phyloP scores from a whole-genome alignment of 2,888 invertebrate genomes.

The Phengaris arion region DNA sequence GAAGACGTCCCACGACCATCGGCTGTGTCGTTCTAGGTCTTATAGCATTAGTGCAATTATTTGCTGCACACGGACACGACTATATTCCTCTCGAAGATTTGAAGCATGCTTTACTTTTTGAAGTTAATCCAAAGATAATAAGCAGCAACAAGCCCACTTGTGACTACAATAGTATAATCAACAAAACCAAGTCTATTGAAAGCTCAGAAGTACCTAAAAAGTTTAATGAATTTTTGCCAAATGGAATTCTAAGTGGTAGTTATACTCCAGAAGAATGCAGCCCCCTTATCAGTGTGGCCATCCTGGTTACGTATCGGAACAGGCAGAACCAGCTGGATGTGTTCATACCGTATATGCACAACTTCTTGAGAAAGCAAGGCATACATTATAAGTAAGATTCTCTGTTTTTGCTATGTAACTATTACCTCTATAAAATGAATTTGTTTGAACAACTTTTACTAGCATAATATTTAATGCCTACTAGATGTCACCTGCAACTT shows the following conservation, averaged over 20 bases:
- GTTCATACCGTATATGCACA: slow-evolving; percentile 92
- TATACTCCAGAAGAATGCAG: slow-evolving; percentile 59
- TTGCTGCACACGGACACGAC: slow-evolving; percentile 45
- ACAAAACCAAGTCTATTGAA: slow-evolving; percentile 45
- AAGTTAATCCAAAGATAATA: slow-evolving; percentile 47
- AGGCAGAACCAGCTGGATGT: slow-evolving; percentile 86
- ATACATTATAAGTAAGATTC: slow-evolving; percentile 84
- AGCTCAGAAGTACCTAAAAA: slow-evolving; percentile 49
- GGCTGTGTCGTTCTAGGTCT: slow-evolving; percentile 45
- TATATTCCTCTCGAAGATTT: slow-evolving; percentile 51
- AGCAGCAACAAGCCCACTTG: slow-evolving; percentile 49
- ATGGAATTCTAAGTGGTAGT: slow-evolving; percentile 57
- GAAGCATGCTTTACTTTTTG: slow-evolving; percentile 46
- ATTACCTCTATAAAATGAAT: too few relatives aligned
- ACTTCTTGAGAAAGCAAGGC: slow-evolving; percentile 88
- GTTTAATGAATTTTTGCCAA: slow-evolving; percentile 49
- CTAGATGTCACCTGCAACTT: too few relatives aligned
- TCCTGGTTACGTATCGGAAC: slow-evolving; percentile 89
- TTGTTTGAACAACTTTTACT: too few relatives aligned
- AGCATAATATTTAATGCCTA: too few relatives aligned
- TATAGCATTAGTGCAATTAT: slow-evolving; percentile 50
- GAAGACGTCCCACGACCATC: slow-evolving; percentile 48
- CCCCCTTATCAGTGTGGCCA: slow-evolving; percentile 83
- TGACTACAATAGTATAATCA: slow-evolving; percentile 55
- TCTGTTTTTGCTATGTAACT: too few relatives aligned